A percentile compares a stretch with the other conserved stretches of the same genome.
Conservation (phyloP, 2,113 vertebrate genomes). For the Harpagus bidentatus region DNA sequence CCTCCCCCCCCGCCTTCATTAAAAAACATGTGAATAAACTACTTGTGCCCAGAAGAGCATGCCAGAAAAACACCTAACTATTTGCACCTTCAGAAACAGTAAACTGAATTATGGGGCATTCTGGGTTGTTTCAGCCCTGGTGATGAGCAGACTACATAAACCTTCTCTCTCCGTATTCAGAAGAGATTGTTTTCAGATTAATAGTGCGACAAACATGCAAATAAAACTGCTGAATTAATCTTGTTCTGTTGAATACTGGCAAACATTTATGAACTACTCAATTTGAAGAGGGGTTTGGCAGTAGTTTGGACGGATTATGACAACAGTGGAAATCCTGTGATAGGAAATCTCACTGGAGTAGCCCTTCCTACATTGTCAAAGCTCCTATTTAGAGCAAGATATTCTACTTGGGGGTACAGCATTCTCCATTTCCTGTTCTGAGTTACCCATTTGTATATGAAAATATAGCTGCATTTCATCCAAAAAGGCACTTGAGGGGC, state of each 20-base stretch:
- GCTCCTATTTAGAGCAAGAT: background rate
- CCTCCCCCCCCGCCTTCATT: accelerated
- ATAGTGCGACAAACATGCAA: background rate
- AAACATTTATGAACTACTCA: background rate
- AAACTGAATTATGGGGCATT: background rate
- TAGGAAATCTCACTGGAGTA: background rate
- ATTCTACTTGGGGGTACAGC: background rate
- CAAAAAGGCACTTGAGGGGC: background rate
- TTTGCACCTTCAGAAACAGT: background rate
- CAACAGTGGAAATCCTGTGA: background rate
- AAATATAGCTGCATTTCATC: background rate
- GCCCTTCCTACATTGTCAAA: background rate
- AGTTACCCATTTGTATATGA: background rate
- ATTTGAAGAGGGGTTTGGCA: background rate
- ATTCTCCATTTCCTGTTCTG: background rate
- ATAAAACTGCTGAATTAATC: background rate
- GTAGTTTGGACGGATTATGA: background rate
- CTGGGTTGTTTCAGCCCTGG: background rate
- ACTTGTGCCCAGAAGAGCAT: background rate
- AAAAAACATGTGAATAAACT: background rate
- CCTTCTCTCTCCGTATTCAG: background rate
- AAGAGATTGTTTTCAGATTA: background rate
- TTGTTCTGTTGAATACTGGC: background rate
- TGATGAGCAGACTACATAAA: background rate
- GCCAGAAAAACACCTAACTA: background rate